Base-by-base conservation (phyloP, 2,888 invertebrate genomes). In the Chrysolina oricalcia region DNA sequence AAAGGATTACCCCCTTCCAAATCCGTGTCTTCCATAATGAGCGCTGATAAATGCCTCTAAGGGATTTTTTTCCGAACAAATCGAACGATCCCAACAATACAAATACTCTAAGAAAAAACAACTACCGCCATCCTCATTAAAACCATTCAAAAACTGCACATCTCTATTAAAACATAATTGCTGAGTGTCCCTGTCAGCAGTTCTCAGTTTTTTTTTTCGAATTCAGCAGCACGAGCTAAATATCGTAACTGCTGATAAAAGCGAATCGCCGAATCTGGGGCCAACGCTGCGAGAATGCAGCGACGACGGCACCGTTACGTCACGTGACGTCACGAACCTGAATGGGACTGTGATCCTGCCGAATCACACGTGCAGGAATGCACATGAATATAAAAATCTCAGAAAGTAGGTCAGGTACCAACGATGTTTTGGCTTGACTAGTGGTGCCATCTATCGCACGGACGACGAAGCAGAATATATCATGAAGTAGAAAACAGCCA, bases 281-380 rank as follows among this genome's bases (percentile, higher is more conserved):
- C 59, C 59, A 59, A 23, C 59, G 27, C 27, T 27, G 23, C 48
- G 70, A 77, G 77, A 74, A 79, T 78, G 80, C 82, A 79, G 81
- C 76, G 73, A 43, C 72, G 62, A 48, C 43, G 48, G 50, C 67
- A 74, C 78, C 63, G 74, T 82, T 84, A 86, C 87, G 87, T 87
- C 87, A 87, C 81, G 76, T 79, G 82, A 88, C 88, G 88, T 88
- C 87, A 88, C 83, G 81, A 85, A 87, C 87, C 87, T 87, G 88
- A 88, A 85, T 67, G 23, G 50, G 65, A 73, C 71, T 50, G 53
- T 50, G 70, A 72, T 75, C 75, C 74, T 75, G 75, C 76, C 73
- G 87, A 87, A 78, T 82, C 82, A 88, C 87, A 88, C 88, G 88
- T 88, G 88, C 87, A 86, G 86, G 89, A 88, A 89, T 89, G 88